Base-by-base conservation (phyloP, 2,888 invertebrate genomes). In the Sinohyriopsis cumingii region DNA sequence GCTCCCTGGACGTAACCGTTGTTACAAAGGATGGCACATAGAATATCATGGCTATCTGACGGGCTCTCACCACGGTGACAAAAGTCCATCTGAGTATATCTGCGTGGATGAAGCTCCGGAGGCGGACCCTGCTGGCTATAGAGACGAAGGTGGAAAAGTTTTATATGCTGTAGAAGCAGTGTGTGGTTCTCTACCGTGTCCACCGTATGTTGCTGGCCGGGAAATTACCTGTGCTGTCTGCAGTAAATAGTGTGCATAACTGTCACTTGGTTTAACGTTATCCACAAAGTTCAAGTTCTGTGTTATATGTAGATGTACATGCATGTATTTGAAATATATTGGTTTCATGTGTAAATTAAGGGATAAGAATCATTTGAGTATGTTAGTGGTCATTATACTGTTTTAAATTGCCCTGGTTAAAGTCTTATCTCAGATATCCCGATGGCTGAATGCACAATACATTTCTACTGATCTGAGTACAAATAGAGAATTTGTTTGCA, bases 171-270 rank as follows among this genome's bases (percentile, higher is more conserved):
- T 81, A 3, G 68, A 71, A 33, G 67, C 64, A 5, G 55, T 53
- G 3, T 81, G 81, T 61, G 81, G 81, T 20, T 71, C 79, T 0
- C 67, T 79, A 15, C 73, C 77, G 1, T 80, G 80, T 68, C 79
- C 79, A 19, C 64, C 55, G 1, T 79, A 78, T 63, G 68, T 69
- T 1, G 45, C 63, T 25, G 73, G 71, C 25, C 33, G 64, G 45
- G 72, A 76, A 54, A 18, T 80, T 2, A 68, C 75, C 22, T 80
- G 79, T 62, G 77, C 64, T n/a, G 77, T 80, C 5, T 80, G 80
- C 59, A 68, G 74, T 5, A 79, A 73, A 63, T 71, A 63, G 45
- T 45, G 45, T 15, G 12, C 45, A 45, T 15, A 45, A 45, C 3
- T 45, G 45, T 15, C 45, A 45, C 15, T 12, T 15, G 0, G 45